Evolutionary conservation across 2,113 vertebrate genomes (phyloP).

Genomic region (Montifringilla adamsi): DNA sequence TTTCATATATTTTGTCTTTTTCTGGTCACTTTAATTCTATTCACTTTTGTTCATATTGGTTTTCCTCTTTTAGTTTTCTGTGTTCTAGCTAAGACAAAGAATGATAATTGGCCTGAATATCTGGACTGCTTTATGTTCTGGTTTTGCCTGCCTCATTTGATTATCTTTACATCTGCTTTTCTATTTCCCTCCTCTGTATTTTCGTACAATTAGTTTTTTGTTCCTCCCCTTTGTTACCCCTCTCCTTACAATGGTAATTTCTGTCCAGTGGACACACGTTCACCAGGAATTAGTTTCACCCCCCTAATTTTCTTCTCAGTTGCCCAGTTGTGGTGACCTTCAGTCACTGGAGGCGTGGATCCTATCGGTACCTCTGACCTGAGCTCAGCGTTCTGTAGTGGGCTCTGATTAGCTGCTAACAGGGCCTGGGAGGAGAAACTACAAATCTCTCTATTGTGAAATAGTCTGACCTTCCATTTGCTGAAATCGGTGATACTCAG

Average conservation of each 20-base stretch:
- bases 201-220: not conserved
- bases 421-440: not conserved
- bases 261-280: not conserved
- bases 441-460: slow-evolving; percentile 38
- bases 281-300: not conserved
- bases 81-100: not conserved
- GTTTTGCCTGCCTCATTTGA: not conserved
- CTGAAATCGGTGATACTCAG: not conserved
- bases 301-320: not conserved
- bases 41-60: not conserved
- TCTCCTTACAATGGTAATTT: not conserved
- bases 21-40: not conserved
- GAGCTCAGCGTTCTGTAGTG: not conserved
- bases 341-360: not conserved
- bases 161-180: not conserved
- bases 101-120: not conserved
- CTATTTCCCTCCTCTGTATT: not conserved
- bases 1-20: not conserved
- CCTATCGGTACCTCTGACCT: not conserved
- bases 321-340: not conserved
- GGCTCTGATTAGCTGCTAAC: not conserved
- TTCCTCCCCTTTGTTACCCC: not conserved
- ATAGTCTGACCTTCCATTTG: not conserved
- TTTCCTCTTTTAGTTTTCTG: not conserved
- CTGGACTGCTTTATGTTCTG: not conserved